These are phyloP conservation scores for Andinoacara biseriatus DNA, from an alignment of 2,113 vertebrate species.

Conservation along the genomic window DNA sequence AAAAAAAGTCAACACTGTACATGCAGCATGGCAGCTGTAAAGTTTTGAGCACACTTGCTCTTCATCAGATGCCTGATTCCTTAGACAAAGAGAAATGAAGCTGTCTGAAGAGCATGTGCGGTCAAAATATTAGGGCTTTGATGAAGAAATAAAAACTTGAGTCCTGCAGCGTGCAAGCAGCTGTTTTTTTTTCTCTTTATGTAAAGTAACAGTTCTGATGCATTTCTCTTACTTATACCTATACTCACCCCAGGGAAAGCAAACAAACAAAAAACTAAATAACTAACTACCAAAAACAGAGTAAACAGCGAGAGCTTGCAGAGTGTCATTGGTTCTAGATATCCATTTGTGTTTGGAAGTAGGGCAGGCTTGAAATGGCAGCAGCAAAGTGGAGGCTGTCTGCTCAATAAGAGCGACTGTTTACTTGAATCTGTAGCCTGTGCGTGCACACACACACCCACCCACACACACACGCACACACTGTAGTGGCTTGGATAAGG, in stretches of 20 bases:
- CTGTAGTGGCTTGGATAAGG: conserved; percentile 73
- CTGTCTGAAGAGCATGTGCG: neutral
- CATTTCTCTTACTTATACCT: neutral
- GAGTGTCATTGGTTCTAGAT: conserved; percentile 15
- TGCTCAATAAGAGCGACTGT: conserved; percentile 76
- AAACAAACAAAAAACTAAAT: neutral
- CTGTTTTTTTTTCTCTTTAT: too few species aligned
- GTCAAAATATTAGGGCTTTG: neutral
- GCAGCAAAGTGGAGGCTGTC: conserved; percentile 68
- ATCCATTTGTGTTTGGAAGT: conserved; percentile 53
- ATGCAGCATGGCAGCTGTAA: neutral
- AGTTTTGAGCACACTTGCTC: neutral
- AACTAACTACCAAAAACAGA: neutral
- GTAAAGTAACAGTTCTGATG: neutral
- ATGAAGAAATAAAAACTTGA: neutral
- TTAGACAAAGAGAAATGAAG: too few species aligned
- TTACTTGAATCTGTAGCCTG: conserved; percentile 82
- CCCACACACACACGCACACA: conserved; percentile 64
- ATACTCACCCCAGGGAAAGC: neutral
- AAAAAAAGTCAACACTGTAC: neutral
- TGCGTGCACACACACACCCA: conserved; percentile 41
- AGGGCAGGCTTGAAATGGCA: conserved; percentile 48
- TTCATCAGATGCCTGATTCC: too few species aligned
- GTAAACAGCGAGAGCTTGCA: conserved; percentile 10
- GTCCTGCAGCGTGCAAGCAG: too few species aligned